These are phyloP conservation scores for Neoaliturus tenellus DNA, from an alignment of 2,888 invertebrate genomes.

Conservation along the genomic window DNA sequence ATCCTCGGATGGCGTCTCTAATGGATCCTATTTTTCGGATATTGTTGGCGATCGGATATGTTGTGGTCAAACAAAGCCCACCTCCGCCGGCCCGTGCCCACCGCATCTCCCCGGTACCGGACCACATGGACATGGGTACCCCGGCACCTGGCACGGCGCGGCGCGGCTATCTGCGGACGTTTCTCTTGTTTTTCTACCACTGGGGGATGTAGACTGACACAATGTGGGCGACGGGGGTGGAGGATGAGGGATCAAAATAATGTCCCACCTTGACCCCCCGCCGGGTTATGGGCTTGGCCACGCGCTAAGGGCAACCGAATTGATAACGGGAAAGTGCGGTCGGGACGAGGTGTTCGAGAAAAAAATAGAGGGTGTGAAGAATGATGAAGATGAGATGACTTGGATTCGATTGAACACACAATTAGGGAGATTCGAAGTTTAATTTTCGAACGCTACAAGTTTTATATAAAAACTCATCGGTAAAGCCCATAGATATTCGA, in stretches of 20 bases:
- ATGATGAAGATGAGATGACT: too few relatives aligned
- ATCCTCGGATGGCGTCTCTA: not conserved
- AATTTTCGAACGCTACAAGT: too few relatives aligned
- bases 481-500: too few relatives aligned
- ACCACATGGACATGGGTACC: not conserved
- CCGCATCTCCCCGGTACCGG: not conserved
- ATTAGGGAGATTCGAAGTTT: too few relatives aligned
- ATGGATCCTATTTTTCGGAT: conserved; percentile 14
- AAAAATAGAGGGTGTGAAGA: too few relatives aligned
- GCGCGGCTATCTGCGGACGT: not conserved
- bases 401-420: too few relatives aligned
- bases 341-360: too few relatives aligned
- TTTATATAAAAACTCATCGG: too few relatives aligned
- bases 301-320: not conserved
- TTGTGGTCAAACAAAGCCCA: not conserved
- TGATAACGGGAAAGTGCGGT: too few relatives aligned
- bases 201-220: conserved; percentile 23
- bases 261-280: conserved; percentile 28
- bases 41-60: not conserved
- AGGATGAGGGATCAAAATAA: conserved; percentile 33
- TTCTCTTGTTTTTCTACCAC: conserved; percentile 32
- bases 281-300: conserved; percentile 10
- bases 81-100: not conserved
- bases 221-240: conserved; percentile 5
- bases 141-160: not conserved